Base-by-base conservation (phyloP, 2,797 vertebrate genomes). In the Lycodopsis pacificus region DNA sequence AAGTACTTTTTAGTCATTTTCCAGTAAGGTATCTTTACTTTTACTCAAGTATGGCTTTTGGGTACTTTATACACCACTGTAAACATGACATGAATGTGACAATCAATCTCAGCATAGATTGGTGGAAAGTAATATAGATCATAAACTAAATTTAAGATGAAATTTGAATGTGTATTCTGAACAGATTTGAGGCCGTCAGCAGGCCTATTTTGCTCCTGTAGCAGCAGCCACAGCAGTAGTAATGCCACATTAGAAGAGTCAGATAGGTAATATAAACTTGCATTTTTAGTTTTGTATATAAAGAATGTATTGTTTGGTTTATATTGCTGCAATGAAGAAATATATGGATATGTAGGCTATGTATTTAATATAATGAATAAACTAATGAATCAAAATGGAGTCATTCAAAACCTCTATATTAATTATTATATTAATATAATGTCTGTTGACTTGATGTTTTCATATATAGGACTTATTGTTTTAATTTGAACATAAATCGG, bases 301-400 rank as follows among this genome's bases (percentile, higher is more conserved):
- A 8, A 36, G 1, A 42, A 61, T 46, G 7, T 64, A 7, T n/a
- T 42, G 5, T 82, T 73, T 63, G 2, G 12, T 82, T 71, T 64
- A 6, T 64, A 25, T 6, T 8, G n/a, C 25, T 25, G 7, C 4
- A 11, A 22, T 44, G 0, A 27, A 22, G 49, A 56, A 17, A 8
- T 7, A 56, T 27, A 27, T 56, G 54, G 22, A 15, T 56, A 27
- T 54, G 32, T 54, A 66, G 54, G 22, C 8, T 56, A 27, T 54
- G 32, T 54, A 66, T 81, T 20, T 25, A 44, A 51, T 72, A 25
- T 61, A 5, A 59, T 64, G 1, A 56, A 40, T 76, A 12, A 32
- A 22, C 49, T 3, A 54, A 62, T 68, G 36, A 53, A 71, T 56
- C 12, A 36, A 40, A 65, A 30, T 49, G 7, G 58, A 68, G 10